Evolutionary conservation across 2,113 vertebrate species (phyloP).

Genomic region (Brachionichthys hirsutus): DNA sequence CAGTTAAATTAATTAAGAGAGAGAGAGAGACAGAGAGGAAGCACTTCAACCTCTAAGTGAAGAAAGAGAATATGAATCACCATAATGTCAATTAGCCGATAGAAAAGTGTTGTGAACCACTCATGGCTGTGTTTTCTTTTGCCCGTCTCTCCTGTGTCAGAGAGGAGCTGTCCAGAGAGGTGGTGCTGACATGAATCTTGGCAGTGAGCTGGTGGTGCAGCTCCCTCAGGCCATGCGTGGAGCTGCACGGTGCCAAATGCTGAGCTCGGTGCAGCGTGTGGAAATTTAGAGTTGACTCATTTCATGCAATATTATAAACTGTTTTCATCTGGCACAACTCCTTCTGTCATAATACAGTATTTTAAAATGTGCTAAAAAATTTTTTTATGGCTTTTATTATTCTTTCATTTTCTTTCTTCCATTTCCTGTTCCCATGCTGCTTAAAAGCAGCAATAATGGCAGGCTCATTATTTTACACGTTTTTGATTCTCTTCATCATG

Average conservation of each 20-base stretch:
- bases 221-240: conserved; percentile 35
- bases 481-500: not conserved
- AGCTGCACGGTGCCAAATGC: conserved; percentile 19
- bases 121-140: no score
- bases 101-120: not conserved
- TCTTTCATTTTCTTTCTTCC: no score
- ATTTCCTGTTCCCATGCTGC: not conserved
- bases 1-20: conserved; percentile 22
- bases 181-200: conserved; percentile 50
- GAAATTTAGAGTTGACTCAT: conserved; percentile 15
- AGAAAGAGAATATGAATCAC: conserved; percentile 18
- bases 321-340: not conserved
- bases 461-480: not conserved
- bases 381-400: not conserved
- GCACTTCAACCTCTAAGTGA: conserved; percentile 1
- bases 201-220: conserved; percentile 27
- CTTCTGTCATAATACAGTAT: not conserved
- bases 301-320: conserved; percentile 6
- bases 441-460: not conserved
- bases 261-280: conserved; percentile 4
- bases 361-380: not conserved
- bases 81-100: conserved; percentile 21
- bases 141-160: not conserved
- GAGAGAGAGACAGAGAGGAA: conserved; percentile 1
- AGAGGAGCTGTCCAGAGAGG: conserved; percentile 51